Base-by-base conservation (phyloP, 2,888 invertebrate species). In the Drosophila formosana region DNA sequence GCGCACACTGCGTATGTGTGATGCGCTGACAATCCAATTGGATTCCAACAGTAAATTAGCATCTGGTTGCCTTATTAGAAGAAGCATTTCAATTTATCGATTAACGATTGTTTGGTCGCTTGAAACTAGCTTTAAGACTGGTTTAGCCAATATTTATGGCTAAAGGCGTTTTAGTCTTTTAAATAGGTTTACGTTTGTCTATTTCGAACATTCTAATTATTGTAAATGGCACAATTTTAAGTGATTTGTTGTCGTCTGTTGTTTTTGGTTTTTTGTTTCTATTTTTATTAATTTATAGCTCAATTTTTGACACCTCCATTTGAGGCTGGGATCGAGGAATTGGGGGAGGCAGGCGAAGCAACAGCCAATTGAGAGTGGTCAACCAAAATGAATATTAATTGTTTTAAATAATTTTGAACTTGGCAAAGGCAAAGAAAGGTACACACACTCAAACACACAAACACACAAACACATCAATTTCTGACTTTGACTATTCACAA, bases 401-500 rank as follows among this genome's bases (percentile, higher is more conserved):
- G 89, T 85, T 83, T 86, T 87, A 82, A 89, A 85, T 89, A 90
- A 90, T 86, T 88, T 88, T 89, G 89, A 89, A 90, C 90, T 89
- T 89, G 90, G 82, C 87, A 85, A 82, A 82, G 71, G 85, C 85
- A 81, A 63, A 80, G 58, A 81, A 63, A 80, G 58, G 60, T 56
- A 67, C 47, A 58, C 50, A 56, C 25, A 47, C 41, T n/a, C n/a
- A n/a, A n/a, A 49, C 49, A 61, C 55, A 43, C 52, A 46, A 18
- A 18, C 18, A 41, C 49, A 60, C 26, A 47, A 37, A 45, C 23
- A 51, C 32, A 71, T 32, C 26, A 56, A 43, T 32, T 51, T 55
- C 37, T 52, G 25, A 51, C 64, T n/a, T 56, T 34, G 66, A 26
- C 11, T 25, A 39, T 53, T 39, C 34, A 57, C 28, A 53, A 57